Base-by-base conservation (phyloP, 2,888 invertebrate genomes). In the Pristionchus arcanus region DNA sequence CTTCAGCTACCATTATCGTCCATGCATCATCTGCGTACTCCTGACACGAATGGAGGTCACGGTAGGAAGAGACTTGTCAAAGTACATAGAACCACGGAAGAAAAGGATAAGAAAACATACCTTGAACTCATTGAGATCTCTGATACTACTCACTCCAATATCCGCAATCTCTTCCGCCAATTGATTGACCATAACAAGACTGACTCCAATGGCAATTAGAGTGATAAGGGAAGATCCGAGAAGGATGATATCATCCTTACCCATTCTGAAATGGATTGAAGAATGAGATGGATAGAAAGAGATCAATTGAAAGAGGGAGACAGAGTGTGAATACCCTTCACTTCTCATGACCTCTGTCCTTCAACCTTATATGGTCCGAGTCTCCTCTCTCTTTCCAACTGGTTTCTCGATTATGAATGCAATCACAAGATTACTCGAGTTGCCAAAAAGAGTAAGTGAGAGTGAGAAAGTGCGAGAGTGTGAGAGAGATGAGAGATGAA, bases 71-170 rank as follows among this genome's bases (percentile, higher is more conserved):
- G 42, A 49, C n/a, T n/a, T n/a, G n/a, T n/a, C n/a, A 49, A 49
- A 11, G 42, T 3, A 9, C 4, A 49, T 49, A 49, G 11, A 49
- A 42, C 42, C 42, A 49, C 11, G 0, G 37, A 16, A 37, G 74
- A 15, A 28, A 9, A 68, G 11, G 68, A n/a, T 2, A 68, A n/a
- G n/a, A n/a, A 31, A 13, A 68, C n/a, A 5, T 49, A 83, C 83
- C 83, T 83, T 83, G 53, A 83, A 83, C 16, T 83, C 53, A n/a
- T 83, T 83, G 25, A 83, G 83, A 53, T 83, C 83, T 21, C 53
- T 13, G 1, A 34, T 16, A n/a, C 83, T 83, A 16, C n/a, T 49
- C 83, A 53, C 49, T 53, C 83, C 83, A 53, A 83, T 83, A 19
- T 83, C 53, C 21, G 53, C 53, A 53, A 83, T 83, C n/a, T 83